phyloP scores from a whole-genome alignment of 2,888 invertebrate species.

The Caenorhabditis angaria region DNA sequence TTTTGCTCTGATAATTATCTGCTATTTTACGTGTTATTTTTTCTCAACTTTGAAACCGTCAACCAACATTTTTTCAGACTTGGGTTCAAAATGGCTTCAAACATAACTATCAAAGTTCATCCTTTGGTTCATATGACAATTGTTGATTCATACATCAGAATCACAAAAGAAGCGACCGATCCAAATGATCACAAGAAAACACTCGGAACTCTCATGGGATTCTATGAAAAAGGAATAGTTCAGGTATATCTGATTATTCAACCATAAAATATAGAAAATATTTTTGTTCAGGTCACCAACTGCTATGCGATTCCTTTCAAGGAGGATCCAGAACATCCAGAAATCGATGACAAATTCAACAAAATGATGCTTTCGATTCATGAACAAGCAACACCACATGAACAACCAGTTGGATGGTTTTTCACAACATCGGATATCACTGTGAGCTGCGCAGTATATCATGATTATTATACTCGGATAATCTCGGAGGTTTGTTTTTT shows the following conservation, averaged over 20 bases:
- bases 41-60: too few relatives aligned
- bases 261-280: constrained; percentile 74
- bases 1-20: too few relatives aligned
- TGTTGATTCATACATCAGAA: constrained; percentile 94
- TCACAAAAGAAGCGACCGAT: constrained; percentile 73
- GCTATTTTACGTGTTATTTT: too few relatives aligned
- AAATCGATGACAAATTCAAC: constrained; percentile 94
- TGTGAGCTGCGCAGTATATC: constrained; percentile 75
- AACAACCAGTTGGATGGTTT: constrained; percentile 93
- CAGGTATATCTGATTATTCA: constrained; percentile 48
- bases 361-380: constrained; percentile 84
- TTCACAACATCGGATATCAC: constrained; percentile 97
- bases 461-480: constrained; percentile 70
- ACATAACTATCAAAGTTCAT: constrained; percentile 79
- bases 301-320: constrained; percentile 99
- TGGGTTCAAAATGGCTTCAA: constrained; percentile 56
- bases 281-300: constrained; percentile 89
- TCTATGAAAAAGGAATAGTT: constrained; percentile 70
- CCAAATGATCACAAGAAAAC: constrained; percentile 76
- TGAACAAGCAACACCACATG: constrained; percentile 88
- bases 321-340: constrained; percentile 83
- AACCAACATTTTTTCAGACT: too few relatives aligned
- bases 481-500: constrained; percentile 54
- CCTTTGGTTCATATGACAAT: constrained; percentile 98
- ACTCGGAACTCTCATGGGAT: constrained; percentile 92